A percentile compares a stretch with the other conserved stretches of the same genome.
Conservation (phyloP, 2,797 vertebrate species). For the Dipus sagitta region DNA sequence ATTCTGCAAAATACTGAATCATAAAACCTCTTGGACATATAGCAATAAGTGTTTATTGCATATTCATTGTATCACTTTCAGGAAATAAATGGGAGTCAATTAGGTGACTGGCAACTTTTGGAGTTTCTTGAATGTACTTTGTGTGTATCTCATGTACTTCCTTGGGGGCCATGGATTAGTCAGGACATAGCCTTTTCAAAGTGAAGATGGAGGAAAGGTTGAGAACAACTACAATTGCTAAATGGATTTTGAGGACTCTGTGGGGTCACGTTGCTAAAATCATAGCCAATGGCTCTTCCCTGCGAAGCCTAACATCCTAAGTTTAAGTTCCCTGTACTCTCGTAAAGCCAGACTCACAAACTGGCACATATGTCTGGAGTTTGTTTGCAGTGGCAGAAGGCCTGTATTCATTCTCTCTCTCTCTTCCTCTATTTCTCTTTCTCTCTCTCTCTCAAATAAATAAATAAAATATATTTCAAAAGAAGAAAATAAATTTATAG, state of each 20-base stretch:
- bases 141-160: not conserved
- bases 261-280: not conserved
- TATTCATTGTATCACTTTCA: constrained; percentile 9
- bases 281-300: not conserved
- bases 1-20: not conserved
- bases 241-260: constrained; percentile 16
- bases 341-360: no score
- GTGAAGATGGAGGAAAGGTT: not conserved
- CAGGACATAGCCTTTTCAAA: not conserved
- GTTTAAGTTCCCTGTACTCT: no score
- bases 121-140: not conserved
- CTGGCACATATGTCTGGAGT: no score
- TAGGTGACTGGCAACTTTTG: not conserved
- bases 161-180: not conserved
- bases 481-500: not conserved
- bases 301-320: no score
- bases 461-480: no score
- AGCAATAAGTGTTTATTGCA: not conserved
- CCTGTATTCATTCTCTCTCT: no score
- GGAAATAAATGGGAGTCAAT: not conserved
- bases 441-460: no score
- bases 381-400: no score
- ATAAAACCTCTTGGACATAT: not conserved
- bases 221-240: not conserved
- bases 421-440: no score